Evolutionary conservation across 2,797 vertebrate genomes (phyloP), one percentile per base, ranked within the genome.

Genomic region (Xiphophorus birchmanni): DNA sequence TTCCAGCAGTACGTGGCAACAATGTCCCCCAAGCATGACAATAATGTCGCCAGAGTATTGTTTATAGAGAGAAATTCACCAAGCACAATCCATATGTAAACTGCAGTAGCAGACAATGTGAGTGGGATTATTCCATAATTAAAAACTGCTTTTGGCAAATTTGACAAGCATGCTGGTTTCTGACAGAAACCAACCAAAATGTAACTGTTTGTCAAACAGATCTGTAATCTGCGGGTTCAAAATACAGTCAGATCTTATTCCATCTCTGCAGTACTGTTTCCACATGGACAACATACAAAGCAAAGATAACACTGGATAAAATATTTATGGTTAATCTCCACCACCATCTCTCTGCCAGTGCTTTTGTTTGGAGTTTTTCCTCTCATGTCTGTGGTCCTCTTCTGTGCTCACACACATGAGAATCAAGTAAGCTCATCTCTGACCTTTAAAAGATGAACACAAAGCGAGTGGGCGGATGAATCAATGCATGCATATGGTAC

Each of bases 61-160:
- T 94, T 90, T 90, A 87, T 80, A 71, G 79, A 85, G 73, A 76
- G 82, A 84, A 82, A 88, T 80, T 75, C 77, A 79, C 75, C 82
- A 85, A 90, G 78, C 76, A 80, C 77, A 85, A 90, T 92, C 87
- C 85, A 87, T 92, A 89, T 91, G 85, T 86, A 88, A 89, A 90
- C 87, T 77, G 73, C 77, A 81, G 84, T 73, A 9, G 21, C 81
- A 87, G 80, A 91, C 83, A 90, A 84, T 82, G 76, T 74, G 60
- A 74, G 75, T 56, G 58, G 82, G 76, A 91, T 92, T 88, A 85
- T 82, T 84, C 8, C 71, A 60, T 90, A 84, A 92, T 91, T 91
- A 88, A 91, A 87, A 91, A 83, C 79, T 85, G 80, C 67, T 45
- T 52, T 80, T 88, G 87, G 88, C 88, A 87, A 81, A 81, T 88